Base-by-base conservation (phyloP, 1,140 invertebrate genomes). In the Apocrypta bakeri region DNA sequence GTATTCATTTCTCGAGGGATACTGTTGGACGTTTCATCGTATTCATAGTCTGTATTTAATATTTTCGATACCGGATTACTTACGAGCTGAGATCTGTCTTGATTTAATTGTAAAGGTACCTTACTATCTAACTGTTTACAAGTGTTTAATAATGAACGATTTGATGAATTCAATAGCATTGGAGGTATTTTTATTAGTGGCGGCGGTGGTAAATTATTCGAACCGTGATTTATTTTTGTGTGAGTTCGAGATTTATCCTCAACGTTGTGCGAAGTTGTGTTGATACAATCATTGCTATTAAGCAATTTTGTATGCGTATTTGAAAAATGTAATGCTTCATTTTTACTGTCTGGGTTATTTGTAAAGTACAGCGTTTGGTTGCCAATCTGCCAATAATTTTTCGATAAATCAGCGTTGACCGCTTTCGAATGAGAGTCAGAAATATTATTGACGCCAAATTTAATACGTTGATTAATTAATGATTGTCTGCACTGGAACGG, bases 401-500 rank as follows among this genome's bases (percentile, higher is more conserved):
- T 33, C 2, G 48, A 17, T 73, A 63, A 1, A 17, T 82, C 40
- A 40, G 9, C 27, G 8, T 63, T 82, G 2, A 72, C 63, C 6
- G 9, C 17, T 27, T 66, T 31, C 21, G 40, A n/a, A 73, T 29
- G 48, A 2, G 72, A 17, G 9, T 69, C 14, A 17, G 37, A 25
- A 29, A 33, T 11, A 17, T 72, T 83, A 33, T 64, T 79, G 11
- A 83, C 56, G 48, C 82, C 82, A 74, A 83, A 83, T 77, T 79
- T 83, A 25, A 79, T 40, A 11, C 76, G 48, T 74, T 83, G 82
- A 83, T 73, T 74, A 14, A 17, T 74, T 25, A 83, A 48, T 12
- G 82, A 83, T 74, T 83, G 76, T 56, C 76, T 56, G 9, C 77
- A 74, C 69, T 83, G 82, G 11, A 83, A 83, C 3, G 82, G 82